These are phyloP conservation scores for Pseudochaenichthys georgianus DNA, from an alignment of 2,797 vertebrate genomes.

Conservation along the genomic window DNA sequence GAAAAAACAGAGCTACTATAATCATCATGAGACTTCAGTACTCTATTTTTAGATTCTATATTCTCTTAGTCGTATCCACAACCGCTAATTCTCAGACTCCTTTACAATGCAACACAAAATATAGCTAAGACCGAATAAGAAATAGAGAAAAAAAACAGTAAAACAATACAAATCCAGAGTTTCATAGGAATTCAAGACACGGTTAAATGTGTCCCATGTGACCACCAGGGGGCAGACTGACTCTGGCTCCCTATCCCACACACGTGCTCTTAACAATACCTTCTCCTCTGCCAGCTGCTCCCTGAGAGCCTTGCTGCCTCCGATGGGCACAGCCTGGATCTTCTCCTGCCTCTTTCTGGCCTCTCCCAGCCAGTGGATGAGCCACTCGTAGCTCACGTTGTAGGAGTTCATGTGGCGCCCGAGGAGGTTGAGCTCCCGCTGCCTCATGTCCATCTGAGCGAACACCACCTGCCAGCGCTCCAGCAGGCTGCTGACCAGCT, in stretches of 20 bases:
- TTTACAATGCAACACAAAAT: too few species aligned
- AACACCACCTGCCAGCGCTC: conserved; percentile 93
- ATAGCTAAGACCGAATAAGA: too few species aligned
- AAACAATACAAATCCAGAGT: too few species aligned
- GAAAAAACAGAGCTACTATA: background rate
- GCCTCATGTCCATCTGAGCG: conserved; percentile 88
- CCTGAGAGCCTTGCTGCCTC: conserved; percentile 79
- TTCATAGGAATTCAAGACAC: background rate
- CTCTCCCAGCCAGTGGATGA: conserved; percentile 88
- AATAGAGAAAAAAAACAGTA: background rate
- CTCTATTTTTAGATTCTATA: too few species aligned
- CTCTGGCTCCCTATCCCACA: background rate
- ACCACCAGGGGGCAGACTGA: conserved; percentile 31
- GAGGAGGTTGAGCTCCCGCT: conserved; percentile 90
- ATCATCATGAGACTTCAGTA: too few species aligned
- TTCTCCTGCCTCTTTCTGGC: conserved; percentile 89
- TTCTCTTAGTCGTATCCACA: too few species aligned
- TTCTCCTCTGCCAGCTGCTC: conserved; percentile 92
- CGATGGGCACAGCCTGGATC: conserved; percentile 88
- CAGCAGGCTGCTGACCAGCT: conserved; percentile 85
- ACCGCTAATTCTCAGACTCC: too few species aligned
- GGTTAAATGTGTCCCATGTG: background rate
- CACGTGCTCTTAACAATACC: conserved; percentile 74
- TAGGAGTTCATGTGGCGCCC: conserved; percentile 90
- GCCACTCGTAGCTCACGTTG: conserved; percentile 85